A percentile compares a stretch with the other conserved stretches of the same genome.
phyloP scores from a whole-genome alignment of 2,113 vertebrate species.

The Crypturellus undulatus region DNA sequence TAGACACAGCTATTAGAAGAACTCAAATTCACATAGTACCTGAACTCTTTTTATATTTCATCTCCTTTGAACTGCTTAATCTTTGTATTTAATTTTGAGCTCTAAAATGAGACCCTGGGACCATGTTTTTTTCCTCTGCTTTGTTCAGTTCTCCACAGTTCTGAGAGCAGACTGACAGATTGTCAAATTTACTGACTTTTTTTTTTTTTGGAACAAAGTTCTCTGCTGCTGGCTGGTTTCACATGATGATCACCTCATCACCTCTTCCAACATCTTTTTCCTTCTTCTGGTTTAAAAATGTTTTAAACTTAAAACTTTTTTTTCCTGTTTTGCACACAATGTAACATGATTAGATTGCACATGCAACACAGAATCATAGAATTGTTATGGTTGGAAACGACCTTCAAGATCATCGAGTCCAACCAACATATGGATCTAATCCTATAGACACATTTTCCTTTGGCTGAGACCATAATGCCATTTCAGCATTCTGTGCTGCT shows the following conservation, averaged over 20 bases:
- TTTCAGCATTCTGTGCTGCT: background rate
- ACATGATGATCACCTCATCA: slow-evolving; percentile 21
- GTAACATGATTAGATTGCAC: no score
- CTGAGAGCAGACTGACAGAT: slow-evolving; percentile 48
- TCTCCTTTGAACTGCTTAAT: slow-evolving; percentile 53
- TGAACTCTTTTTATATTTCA: background rate
- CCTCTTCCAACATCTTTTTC: background rate
- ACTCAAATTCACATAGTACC: slow-evolving; percentile 1
- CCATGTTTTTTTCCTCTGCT: slow-evolving; percentile 14
- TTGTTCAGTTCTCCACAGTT: slow-evolving; percentile 41
- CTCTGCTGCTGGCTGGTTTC: background rate
- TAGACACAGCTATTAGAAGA: background rate
- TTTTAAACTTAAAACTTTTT: background rate
- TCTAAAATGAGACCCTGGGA: slow-evolving; percentile 16
- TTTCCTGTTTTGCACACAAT: no score
- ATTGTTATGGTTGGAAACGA: no score
- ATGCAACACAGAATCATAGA: no score
- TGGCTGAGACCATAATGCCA: fast-evolving
- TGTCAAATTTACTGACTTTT: slow-evolving; percentile 40
- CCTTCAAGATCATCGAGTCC: no score
- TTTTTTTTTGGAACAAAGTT: background rate
- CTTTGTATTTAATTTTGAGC: slow-evolving; percentile 56
- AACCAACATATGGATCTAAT: background rate
- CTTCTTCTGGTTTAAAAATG: background rate
- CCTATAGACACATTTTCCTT: background rate